Evolutionary conservation across 2,888 invertebrate species (phyloP).

Genomic region (Pyrocoelia pectoralis): DNA sequence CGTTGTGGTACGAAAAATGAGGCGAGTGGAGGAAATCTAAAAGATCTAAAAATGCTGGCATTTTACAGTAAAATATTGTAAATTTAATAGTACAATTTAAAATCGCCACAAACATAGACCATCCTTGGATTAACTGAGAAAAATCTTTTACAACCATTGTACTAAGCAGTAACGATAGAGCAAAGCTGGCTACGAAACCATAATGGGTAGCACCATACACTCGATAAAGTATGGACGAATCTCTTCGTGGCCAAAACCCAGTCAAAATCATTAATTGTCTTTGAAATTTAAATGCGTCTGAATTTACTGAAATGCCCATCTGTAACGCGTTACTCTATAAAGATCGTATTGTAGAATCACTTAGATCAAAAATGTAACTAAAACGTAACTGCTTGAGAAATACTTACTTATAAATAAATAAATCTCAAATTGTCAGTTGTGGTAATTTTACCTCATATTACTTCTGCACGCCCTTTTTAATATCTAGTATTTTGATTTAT

Average conservation of each 20-base stretch:
- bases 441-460: too few relatives aligned
- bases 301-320: constrained; percentile 17
- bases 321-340: too few relatives aligned
- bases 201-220: constrained; percentile 15
- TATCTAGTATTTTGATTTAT: too few relatives aligned
- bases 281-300: constrained; percentile 21
- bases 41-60: constrained; percentile 19
- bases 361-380: too few relatives aligned
- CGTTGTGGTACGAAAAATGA: constrained; percentile 24
- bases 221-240: constrained; percentile 9
- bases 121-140: constrained; percentile 22
- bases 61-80: constrained; percentile 23
- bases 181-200: constrained; percentile 5
- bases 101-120: constrained; percentile 22
- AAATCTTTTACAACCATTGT: constrained; percentile 14
- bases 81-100: constrained; percentile 25
- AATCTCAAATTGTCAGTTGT: too few relatives aligned
- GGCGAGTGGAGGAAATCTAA: constrained; percentile 24
- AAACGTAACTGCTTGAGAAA: too few relatives aligned
- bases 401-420: too few relatives aligned
- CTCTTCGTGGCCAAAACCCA: constrained; percentile 22
- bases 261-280: constrained; percentile 22
- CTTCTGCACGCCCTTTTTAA: too few relatives aligned
- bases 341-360: too few relatives aligned
- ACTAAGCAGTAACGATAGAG: constrained; percentile 15